phyloP scores from a whole-genome alignment of 2,888 invertebrate genomes.

The Tyria jacobaeae region DNA sequence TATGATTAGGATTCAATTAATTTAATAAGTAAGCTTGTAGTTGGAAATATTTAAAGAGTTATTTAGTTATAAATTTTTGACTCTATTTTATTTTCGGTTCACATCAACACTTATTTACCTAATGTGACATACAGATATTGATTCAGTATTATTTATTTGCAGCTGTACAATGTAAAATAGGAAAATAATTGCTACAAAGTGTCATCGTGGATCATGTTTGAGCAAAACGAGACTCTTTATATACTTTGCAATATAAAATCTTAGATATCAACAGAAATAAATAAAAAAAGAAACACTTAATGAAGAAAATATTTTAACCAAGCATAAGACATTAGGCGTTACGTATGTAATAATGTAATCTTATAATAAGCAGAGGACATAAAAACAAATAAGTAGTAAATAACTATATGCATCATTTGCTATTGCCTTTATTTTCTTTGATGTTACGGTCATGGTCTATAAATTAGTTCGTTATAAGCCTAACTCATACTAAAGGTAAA shows the following conservation, averaged over 20 bases:
- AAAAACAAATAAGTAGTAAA: neutral
- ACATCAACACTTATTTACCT: too few relatives aligned
- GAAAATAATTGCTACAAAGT: too few relatives aligned
- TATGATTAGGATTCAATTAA: neutral
- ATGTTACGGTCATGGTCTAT: neutral
- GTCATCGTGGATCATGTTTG: too few relatives aligned
- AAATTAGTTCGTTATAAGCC: neutral
- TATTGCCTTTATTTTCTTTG: neutral
- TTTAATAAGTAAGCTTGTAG: neutral
- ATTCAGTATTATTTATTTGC: too few relatives aligned
- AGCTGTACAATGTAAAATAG: too few relatives aligned
- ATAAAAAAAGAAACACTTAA: neutral
- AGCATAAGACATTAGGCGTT: neutral
- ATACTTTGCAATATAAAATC: too few relatives aligned
- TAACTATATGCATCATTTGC: neutral
- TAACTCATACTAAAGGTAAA: neutral
- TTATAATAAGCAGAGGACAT: neutral
- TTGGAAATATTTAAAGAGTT: neutral
- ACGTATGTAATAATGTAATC: neutral
- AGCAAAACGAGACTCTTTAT: too few relatives aligned
- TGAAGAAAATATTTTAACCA: too few relatives aligned
- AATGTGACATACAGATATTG: too few relatives aligned
- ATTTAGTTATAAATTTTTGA: neutral
- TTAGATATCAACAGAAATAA: too few relatives aligned
- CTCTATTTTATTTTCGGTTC: too few relatives aligned